Conservation (phyloP, 1,140 invertebrate species). For the Sipha flava region DNA sequence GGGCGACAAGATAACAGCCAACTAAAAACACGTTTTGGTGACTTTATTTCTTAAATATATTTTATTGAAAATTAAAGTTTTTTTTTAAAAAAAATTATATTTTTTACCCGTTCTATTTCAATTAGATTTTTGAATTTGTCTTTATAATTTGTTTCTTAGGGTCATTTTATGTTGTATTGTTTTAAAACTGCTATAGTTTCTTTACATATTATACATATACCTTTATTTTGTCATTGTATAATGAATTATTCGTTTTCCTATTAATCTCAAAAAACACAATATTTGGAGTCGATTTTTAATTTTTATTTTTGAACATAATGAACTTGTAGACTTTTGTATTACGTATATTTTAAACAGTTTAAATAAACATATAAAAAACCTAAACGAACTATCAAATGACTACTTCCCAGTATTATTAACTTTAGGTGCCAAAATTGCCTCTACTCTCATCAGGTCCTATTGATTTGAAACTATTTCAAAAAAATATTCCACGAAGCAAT, state of each 20-base stretch:
- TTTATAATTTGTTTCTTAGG: constrained; percentile 22
- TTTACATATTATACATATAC: not conserved
- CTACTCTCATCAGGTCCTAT: too few relatives aligned
- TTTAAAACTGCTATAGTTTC: constrained; percentile 11
- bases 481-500: too few relatives aligned
- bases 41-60: not conserved
- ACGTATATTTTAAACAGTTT: too few relatives aligned
- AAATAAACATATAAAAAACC: too few relatives aligned
- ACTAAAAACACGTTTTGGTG: not conserved
- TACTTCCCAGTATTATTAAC: too few relatives aligned
- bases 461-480: too few relatives aligned
- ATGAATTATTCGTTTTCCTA: too few relatives aligned
- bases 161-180: constrained; percentile 25
- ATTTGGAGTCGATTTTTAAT: not conserved
- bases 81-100: not conserved
- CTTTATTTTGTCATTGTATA: not conserved
- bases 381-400: too few relatives aligned
- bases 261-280: not conserved
- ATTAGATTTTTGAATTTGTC: constrained; percentile 21
- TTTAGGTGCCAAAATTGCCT: too few relatives aligned
- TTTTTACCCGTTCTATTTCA: not conserved
- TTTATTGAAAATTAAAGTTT: not conserved
- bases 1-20: not conserved
- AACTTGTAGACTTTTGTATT: too few relatives aligned
- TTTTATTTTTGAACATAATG: not conserved